Evolutionary conservation across 2,113 vertebrate species (phyloP).

Genomic region (Ranitomeya imitator): DNA sequence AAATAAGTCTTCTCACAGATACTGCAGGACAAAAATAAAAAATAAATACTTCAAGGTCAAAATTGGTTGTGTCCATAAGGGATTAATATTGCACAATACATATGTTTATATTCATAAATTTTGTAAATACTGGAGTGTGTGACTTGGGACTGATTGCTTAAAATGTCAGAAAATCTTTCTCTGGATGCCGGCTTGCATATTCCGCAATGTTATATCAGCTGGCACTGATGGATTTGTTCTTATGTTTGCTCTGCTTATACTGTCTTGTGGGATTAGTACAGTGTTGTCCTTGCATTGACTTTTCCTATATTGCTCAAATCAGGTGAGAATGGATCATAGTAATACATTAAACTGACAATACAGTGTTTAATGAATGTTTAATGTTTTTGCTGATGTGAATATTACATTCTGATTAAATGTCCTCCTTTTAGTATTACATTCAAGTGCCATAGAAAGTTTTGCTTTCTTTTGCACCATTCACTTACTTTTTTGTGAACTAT

Average conservation of each 20-base stretch:
- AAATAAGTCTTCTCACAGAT: too few relatives aligned
- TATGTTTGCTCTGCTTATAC: conserved; percentile 36
- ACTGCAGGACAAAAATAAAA: too few relatives aligned
- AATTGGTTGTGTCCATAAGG: not conserved
- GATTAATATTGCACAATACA: not conserved
- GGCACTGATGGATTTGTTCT: conserved; percentile 45
- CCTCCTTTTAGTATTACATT: not conserved
- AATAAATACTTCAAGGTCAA: not conserved
- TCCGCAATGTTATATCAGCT: conserved; percentile 40
- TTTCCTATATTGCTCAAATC: conserved; percentile 46
- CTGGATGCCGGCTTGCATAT: conserved; percentile 2
- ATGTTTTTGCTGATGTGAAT: not conserved
- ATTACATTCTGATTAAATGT: not conserved
- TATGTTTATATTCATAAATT: not conserved
- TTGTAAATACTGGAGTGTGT: not conserved
- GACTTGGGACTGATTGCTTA: conserved; percentile 8
- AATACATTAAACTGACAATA: conserved; percentile 46
- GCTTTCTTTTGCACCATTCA: not conserved
- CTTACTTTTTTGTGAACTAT: too few relatives aligned
- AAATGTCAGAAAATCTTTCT: conserved; percentile 40
- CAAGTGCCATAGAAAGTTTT: not conserved
- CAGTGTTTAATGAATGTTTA: conserved; percentile 42
- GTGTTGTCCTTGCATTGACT: conserved; percentile 51
- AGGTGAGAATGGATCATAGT: conserved; percentile 46
- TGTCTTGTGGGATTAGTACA: conserved; percentile 50